Percentiles rank a stretch among this genome's conserved stretches.
These are phyloP conservation scores for Brenthis daphne DNA, from an alignment of 2,888 invertebrate species.

Conservation along the genomic window DNA sequence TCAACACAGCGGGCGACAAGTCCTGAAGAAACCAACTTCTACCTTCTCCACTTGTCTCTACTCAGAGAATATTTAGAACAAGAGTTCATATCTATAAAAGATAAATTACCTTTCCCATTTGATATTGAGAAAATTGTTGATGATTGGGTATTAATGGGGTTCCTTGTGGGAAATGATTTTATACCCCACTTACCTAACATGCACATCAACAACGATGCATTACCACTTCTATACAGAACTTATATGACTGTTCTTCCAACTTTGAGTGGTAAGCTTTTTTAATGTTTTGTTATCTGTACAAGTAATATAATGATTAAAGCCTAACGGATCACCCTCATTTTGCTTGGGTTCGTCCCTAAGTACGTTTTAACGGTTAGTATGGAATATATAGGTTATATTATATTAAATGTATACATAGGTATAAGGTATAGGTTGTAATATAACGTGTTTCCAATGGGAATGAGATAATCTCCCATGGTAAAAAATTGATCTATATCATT, in stretches of 20 bases:
- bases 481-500: too few relatives aligned
- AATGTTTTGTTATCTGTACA: not conserved
- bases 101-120: slow-evolving; percentile 86
- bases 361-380: too few relatives aligned
- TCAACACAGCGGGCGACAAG: slow-evolving; percentile 85
- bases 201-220: slow-evolving; percentile 94
- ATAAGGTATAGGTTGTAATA: too few relatives aligned
- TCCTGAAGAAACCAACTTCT: slow-evolving; percentile 96
- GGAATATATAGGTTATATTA: too few relatives aligned
- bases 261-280: slow-evolving; percentile 86
- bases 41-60: slow-evolving; percentile 94
- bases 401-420: too few relatives aligned
- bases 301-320: too few relatives aligned
- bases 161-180: slow-evolving; percentile 98
- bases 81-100: slow-evolving; percentile 90
- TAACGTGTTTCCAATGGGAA: too few relatives aligned
- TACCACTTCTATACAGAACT: slow-evolving; percentile 92
- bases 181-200: slow-evolving; percentile 97
- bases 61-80: slow-evolving; percentile 95
- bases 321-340: too few relatives aligned
- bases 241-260: slow-evolving; percentile 94
- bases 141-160: slow-evolving; percentile 99
- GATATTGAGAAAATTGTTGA: slow-evolving; percentile 96
- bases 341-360: too few relatives aligned
- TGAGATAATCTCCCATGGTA: too few relatives aligned